These are phyloP conservation scores for Amphiura filiformis DNA, from an alignment of 35 echinoderm and acorn worm genomes.

Conservation along the genomic window DNA sequence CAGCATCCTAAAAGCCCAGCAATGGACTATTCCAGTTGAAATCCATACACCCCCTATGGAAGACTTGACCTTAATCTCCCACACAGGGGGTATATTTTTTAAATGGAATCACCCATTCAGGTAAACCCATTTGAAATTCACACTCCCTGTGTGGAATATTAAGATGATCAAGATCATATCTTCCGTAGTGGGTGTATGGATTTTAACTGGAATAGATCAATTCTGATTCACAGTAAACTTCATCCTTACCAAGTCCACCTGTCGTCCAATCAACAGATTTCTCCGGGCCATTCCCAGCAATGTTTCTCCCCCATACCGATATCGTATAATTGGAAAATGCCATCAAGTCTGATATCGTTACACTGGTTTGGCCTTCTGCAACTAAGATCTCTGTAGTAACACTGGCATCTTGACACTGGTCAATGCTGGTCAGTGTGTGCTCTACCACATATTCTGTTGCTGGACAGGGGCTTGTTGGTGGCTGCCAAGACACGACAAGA, in stretches of 20 bases:
- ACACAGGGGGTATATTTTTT: too few species aligned
- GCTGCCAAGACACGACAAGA: not conserved
- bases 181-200: too few species aligned
- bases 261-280: not conserved
- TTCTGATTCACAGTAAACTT: too few species aligned
- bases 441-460: not conserved
- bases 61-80: too few species aligned
- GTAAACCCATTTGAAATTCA: too few species aligned
- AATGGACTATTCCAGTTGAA: too few species aligned
- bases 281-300: not conserved
- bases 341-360: not conserved
- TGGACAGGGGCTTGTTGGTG: not conserved
- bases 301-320: not conserved
- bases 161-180: too few species aligned
- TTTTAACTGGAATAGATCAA: too few species aligned
- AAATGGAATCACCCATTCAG: too few species aligned
- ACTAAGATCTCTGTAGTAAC: not conserved
- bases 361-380: not conserved
- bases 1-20: too few species aligned
- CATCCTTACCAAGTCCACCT: not conserved
- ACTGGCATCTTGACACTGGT: not conserved
- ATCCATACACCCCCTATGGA: too few species aligned
- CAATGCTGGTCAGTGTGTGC: not conserved
- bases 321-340: not conserved
- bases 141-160: too few species aligned